These are phyloP conservation scores for Gouania willdenowi DNA, from an alignment of 2,797 vertebrate genomes.

Conservation along the genomic window DNA sequence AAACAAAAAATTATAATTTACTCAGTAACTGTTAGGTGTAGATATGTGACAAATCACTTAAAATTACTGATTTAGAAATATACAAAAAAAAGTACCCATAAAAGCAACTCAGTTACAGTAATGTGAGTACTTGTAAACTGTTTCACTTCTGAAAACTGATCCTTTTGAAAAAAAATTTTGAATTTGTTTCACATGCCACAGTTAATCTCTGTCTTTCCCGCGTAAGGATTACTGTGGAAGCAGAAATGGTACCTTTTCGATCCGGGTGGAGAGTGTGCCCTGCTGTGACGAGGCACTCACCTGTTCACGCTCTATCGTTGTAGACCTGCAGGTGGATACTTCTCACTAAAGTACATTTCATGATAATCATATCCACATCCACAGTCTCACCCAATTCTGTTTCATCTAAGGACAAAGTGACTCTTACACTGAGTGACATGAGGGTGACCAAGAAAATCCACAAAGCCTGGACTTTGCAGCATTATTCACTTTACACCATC, in stretches of 20 bases:
- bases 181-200: background rate
- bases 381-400: background rate
- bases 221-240: slow-evolving; percentile 57
- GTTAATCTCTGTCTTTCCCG: background rate
- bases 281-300: slow-evolving; percentile 75
- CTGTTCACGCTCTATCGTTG: slow-evolving; percentile 68
- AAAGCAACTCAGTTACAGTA: no score
- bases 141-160: no score
- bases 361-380: no score
- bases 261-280: slow-evolving; percentile 70
- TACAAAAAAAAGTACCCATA: no score
- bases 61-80: no score
- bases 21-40: no score
- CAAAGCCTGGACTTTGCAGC: background rate
- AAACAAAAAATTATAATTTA: no score
- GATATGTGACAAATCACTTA: no score
- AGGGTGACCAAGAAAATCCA: slow-evolving; percentile 41
- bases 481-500: slow-evolving; percentile 46
- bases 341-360: background rate
- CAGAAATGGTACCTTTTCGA: slow-evolving; percentile 40
- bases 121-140: no score
- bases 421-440: slow-evolving; percentile 64
- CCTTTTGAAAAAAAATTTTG: no score
- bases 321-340: slow-evolving; percentile 60
- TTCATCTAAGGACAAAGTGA: slow-evolving; percentile 42